Evolutionary conservation across 2,888 invertebrate species (phyloP).

Genomic region (Ceraclea dissimilis): DNA sequence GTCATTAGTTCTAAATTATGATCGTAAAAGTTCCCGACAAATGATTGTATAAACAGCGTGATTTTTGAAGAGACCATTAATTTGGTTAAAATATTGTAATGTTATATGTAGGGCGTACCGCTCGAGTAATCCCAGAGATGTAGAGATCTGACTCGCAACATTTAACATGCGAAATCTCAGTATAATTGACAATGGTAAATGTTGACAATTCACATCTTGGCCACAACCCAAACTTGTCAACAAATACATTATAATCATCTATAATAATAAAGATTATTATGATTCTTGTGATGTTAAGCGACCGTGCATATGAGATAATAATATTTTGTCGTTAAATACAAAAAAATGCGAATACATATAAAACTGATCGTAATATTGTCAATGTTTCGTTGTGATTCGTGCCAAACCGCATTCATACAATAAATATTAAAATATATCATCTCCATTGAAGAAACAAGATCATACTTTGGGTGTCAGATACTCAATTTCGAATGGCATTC

Average conservation of each 20-base stretch:
- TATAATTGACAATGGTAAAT: slow-evolving; percentile 23
- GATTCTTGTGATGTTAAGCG: slow-evolving; percentile 3
- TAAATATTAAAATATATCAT: too few relatives aligned
- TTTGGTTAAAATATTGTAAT: not conserved
- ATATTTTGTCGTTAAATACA: slow-evolving; percentile 5
- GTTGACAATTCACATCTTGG: slow-evolving; percentile 11
- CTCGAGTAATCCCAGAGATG: slow-evolving; percentile 14
- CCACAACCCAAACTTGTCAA: slow-evolving; percentile 13
- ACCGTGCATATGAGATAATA: slow-evolving; percentile 11
- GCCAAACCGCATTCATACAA: too few relatives aligned
- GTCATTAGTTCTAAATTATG: too few relatives aligned
- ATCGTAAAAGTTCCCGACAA: too few relatives aligned
- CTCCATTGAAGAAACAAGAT: too few relatives aligned
- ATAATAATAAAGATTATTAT: not conserved
- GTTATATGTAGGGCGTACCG: slow-evolving; percentile 10
- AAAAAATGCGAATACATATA: not conserved
- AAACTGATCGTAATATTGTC: not conserved
- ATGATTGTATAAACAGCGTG: too few relatives aligned
- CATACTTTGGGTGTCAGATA: too few relatives aligned
- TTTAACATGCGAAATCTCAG: slow-evolving; percentile 12
- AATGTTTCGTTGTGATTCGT: too few relatives aligned
- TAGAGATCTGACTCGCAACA: slow-evolving; percentile 13
- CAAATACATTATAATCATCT: slow-evolving; percentile 14
- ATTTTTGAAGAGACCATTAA: slow-evolving; percentile 6
- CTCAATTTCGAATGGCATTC: too few relatives aligned